Percentiles rank a stretch among this genome's conserved stretches.
Conservation (phyloP, 2,113 vertebrate species). For the Saguinus imperator region DNA sequence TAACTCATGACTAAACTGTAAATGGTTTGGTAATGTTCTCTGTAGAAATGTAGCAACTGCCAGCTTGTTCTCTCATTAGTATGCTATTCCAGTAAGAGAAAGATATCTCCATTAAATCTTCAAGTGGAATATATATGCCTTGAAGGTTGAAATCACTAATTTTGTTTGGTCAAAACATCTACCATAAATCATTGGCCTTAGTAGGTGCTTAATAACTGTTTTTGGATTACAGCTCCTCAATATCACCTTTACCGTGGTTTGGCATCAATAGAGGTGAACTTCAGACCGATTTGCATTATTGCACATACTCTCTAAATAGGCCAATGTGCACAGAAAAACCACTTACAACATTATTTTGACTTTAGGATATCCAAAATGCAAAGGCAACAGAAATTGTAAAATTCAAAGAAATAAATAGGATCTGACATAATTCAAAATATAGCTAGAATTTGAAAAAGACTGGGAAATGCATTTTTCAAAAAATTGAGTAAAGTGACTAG, state of each 20-base stretch:
- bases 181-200: neutral
- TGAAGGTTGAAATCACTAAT: neutral
- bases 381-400: neutral
- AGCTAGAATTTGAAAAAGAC: neutral
- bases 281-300: neutral
- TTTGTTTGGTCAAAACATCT: neutral
- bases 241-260: neutral
- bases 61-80: neutral
- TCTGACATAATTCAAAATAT: neutral
- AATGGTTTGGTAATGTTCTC: neutral
- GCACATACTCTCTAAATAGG: neutral
- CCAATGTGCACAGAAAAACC: neutral
- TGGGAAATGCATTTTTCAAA: neutral
- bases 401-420: neutral
- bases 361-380: neutral
- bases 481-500: neutral
- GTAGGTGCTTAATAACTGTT: neutral
- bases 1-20: neutral
- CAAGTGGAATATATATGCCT: neutral
- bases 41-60: neutral
- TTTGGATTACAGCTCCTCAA: neutral
- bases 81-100: neutral
- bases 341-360: neutral
- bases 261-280: neutral
- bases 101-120: neutral